Conservation (phyloP, 2,797 vertebrate genomes). For the Malacoraja senta region DNA sequence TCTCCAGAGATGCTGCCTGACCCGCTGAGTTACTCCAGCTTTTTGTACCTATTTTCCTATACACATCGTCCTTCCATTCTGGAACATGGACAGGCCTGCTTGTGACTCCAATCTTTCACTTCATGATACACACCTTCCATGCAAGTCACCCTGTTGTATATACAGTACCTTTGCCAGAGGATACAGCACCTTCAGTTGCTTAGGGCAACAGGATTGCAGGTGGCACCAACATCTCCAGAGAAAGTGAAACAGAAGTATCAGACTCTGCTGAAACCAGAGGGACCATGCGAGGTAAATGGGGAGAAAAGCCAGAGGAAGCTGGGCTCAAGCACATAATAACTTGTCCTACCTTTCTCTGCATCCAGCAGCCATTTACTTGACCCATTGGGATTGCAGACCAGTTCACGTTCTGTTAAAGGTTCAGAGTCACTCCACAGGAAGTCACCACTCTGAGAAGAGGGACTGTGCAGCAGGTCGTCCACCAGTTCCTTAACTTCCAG, state of each 20-base stretch:
- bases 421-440: background rate
- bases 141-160: background rate
- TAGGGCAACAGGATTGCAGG: background rate
- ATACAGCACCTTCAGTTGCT: background rate
- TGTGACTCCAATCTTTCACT: background rate
- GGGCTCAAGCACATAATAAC: background rate
- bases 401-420: background rate
- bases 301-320: background rate
- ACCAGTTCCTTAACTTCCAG: background rate
- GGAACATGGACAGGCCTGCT: no score
- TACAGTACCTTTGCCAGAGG: background rate
- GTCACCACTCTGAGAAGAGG: accelerated
- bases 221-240: background rate
- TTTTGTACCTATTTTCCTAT: no score
- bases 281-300: background rate
- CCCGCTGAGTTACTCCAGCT: no score
- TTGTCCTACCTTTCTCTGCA: background rate
- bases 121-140: background rate
- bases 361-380: background rate
- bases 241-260: background rate
- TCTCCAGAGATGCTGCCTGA: no score
- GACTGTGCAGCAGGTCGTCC: accelerated
- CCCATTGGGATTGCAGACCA: no score
- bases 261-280: background rate
- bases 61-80: background rate